These are phyloP conservation scores for Parnassius apollo DNA, from an alignment of 2,888 invertebrate species.

Conservation along the genomic window DNA sequence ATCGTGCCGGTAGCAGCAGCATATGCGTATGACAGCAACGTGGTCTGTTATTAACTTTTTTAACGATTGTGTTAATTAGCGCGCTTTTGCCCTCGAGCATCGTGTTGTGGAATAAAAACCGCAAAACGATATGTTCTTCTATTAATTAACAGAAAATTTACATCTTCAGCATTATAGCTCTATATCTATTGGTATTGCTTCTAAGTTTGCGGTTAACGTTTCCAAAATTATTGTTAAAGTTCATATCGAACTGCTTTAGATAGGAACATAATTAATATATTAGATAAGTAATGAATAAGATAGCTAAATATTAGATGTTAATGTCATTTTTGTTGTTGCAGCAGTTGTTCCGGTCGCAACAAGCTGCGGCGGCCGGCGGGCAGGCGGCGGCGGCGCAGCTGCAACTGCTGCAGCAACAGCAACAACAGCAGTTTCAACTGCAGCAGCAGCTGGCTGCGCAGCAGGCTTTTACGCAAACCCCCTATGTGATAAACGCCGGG, in stretches of 20 bases:
- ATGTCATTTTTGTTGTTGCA: conserved; percentile 71
- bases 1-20: conserved; percentile 41
- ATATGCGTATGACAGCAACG: conserved; percentile 63
- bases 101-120: conserved; percentile 51
- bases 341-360: conserved; percentile 95
- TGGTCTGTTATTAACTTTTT: conserved; percentile 74
- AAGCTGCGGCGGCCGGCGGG: conserved; percentile 84
- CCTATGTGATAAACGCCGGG: conserved; percentile 92
- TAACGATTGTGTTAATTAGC: conserved; percentile 78
- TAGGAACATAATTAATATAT: too few relatives aligned
- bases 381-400: conserved; percentile 85
- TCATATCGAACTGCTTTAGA: too few relatives aligned
- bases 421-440: conserved; percentile 88
- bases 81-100: conserved; percentile 60
- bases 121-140: conserved; percentile 59
- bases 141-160: conserved; percentile 54
- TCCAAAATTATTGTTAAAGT: too few relatives aligned
- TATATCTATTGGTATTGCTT: too few relatives aligned
- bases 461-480: conserved; percentile 89
- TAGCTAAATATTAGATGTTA: background rate
- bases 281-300: background rate
- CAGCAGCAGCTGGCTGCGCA: conserved; percentile 89
- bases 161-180: background rate
- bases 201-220: too few relatives aligned
- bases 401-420: conserved; percentile 87